Percentiles rank a stretch among this genome's conserved stretches.
Evolutionary conservation across 2,888 invertebrate species (phyloP).

Genomic region (Metopia argyrocephala): DNA sequence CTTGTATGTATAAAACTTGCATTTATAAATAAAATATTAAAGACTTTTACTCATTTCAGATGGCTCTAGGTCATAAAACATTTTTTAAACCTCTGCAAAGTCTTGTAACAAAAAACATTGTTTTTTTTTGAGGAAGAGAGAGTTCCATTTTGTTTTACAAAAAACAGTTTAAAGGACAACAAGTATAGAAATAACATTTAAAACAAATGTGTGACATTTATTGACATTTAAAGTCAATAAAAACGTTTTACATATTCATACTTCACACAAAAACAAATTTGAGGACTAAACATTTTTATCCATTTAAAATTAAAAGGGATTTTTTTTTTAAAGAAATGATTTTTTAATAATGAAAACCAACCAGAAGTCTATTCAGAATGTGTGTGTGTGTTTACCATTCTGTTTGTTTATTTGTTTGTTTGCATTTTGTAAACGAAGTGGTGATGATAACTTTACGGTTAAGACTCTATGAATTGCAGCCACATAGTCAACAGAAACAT

Average conservation of each 20-base stretch:
- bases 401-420: too few relatives aligned
- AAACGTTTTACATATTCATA: not conserved
- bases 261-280: not conserved
- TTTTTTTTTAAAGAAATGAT: not conserved
- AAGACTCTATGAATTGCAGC: constrained; percentile 28
- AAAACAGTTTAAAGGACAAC: constrained; percentile 5
- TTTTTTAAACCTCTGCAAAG: too few relatives aligned
- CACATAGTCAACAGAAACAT: constrained; percentile 25
- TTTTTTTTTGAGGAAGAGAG: too few relatives aligned
- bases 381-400: not conserved
- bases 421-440: not conserved
- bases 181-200: not conserved
- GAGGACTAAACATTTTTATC: too few relatives aligned
- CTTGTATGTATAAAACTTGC: too few relatives aligned
- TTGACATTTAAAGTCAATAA: constrained; percentile 43
- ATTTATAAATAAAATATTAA: too few relatives aligned
- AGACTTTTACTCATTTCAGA: too few relatives aligned
- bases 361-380: constrained; percentile 25
- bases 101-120: too few relatives aligned
- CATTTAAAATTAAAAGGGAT: too few relatives aligned
- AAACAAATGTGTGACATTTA: constrained; percentile 13
- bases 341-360: constrained; percentile 37
- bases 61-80: too few relatives aligned
- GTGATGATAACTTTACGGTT: constrained; percentile 30
- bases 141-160: not conserved